Percentiles rank a stretch among this genome's conserved stretches.
phyloP scores from a whole-genome alignment of 1,140 invertebrate species.

The Heliconius hermathena region DNA sequence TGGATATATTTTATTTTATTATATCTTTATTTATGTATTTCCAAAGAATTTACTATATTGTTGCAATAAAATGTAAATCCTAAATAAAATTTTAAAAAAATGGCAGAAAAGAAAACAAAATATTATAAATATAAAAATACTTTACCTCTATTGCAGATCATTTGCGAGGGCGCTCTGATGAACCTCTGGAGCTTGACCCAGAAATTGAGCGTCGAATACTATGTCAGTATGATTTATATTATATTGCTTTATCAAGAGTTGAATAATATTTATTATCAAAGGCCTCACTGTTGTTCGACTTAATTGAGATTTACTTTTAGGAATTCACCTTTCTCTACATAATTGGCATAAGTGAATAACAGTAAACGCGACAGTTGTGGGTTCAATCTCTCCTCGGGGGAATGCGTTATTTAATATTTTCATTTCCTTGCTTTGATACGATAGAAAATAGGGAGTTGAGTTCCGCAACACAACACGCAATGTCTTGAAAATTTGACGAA shows the following conservation, averaged over 20 bases:
- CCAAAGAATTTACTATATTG: no score
- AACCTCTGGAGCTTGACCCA: conserved; percentile 47
- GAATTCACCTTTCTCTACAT: background rate
- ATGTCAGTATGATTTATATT: conserved; percentile 54
- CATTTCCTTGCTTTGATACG: background rate
- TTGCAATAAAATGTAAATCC: no score
- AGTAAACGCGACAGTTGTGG: background rate
- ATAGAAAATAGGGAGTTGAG: no score
- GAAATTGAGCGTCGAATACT: conserved; percentile 51
- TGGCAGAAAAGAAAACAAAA: no score
- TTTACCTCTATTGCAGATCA: conserved; percentile 51
- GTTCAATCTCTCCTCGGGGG: background rate
- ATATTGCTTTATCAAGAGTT: conserved; percentile 17
- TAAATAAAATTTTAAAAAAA: no score
- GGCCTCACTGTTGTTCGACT: background rate
- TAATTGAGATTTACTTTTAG: background rate
- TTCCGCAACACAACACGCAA: no score
- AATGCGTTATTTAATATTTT: background rate
- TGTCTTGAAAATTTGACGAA: no score
- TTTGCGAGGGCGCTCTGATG: conserved; percentile 57
- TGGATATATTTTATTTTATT: no score
- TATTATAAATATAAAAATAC: background rate
- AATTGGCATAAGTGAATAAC: background rate
- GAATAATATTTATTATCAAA: conserved; percentile 15
- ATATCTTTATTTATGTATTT: no score